Base-by-base conservation (phyloP, 2,113 vertebrate genomes). In the Amphilophus citrinellus region DNA sequence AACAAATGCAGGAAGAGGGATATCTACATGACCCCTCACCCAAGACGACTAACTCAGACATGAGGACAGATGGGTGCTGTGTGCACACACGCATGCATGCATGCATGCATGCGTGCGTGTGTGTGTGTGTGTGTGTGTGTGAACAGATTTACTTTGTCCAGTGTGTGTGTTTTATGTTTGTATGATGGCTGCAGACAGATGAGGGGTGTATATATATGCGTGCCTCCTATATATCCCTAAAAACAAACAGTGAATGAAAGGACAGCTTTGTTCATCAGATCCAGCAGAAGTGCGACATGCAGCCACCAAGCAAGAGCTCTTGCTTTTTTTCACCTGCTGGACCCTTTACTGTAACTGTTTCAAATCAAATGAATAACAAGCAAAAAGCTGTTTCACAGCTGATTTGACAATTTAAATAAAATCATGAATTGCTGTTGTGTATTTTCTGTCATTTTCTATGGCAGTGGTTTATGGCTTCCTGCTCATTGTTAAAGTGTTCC, bases 1-100 rank as follows among this genome's bases (percentile, higher is more conserved):
- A 89, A 96, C 94, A 95, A 95, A 95, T 68, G 37, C 94, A 94
- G 94, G 95, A 95, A 96, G 88, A 82, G 76, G 75, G 91, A 89
- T 91, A 93, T 94, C 90, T 91, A 24, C 77, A 80, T 80, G 89
- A 86, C 61, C 88, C 84, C 77, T 91, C 79, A 89, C 85, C 89
- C 90, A 84, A 83, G 87, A 91, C 77, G 76, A 75, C 87, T 66
- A 73, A 88, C 73, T 56, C 61, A 86, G 84, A 92, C 85, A 89
- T 61, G 90, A 83, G 75, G 92, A 94, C 90, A 91, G 90, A 91
- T 6, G 83, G 66, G 44, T 42, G 57, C 50, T 61, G 62, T 79
- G 77, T 84, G 60, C 24, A 24, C 24, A 24, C 24, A 24, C 24
- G 2, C 80, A 75, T 63, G 44, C 20, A 2, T 10, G 63, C 15